Base-by-base conservation (phyloP, 2,888 invertebrate species). In the Thecocarcelia acutangulata region DNA sequence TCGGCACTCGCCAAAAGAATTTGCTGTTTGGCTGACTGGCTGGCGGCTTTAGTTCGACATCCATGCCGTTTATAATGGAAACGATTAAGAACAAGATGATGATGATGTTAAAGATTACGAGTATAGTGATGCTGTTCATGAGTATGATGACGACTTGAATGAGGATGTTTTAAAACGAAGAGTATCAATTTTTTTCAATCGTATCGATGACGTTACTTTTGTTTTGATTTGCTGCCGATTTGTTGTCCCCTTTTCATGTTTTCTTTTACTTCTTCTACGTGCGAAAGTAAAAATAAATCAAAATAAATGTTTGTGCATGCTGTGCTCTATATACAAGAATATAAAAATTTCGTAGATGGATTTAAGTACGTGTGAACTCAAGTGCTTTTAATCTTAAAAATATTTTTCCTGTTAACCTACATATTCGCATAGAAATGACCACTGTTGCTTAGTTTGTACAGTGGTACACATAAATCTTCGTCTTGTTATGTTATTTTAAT, bases 1-100 rank as follows among this genome's bases (percentile, higher is more conserved):
- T 64, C 69, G 80, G 54, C 81, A 82, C 59, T 78, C 33, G 82
- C 64, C 78, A 72, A 78, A 83, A 52, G 50, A 68, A 76, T 61
- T 46, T 70, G 21, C 15, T 77, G 37, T 58, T 63, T 52, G 46
- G 54, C 66, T 73, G 59, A 50, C 61, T 73, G 61, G 56, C 69
- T 44, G 44, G 11, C 42, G 70, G 79, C 75, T 42, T 61, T 58
- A 64, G 46, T 15, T 56, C 73, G 52, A 54, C 42, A 54, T 70
- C 66, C 66, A 61, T 76, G 75, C 52, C 72, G 59, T 64, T 75
- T 46, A 58, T 33, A 28, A 72, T 68, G 66, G 56, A 68, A 19
- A 56, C 40, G 50, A 70, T 40, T 12, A 50, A 33, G 50, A 63
- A 15, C n/a, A 50, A 15, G 37, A 48, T 54, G 69, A 40, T 56